Percentiles rank a stretch among this genome's conserved stretches.
Conservation (phyloP, 2,113 vertebrate genomes). For the Dinomys branickii region DNA sequence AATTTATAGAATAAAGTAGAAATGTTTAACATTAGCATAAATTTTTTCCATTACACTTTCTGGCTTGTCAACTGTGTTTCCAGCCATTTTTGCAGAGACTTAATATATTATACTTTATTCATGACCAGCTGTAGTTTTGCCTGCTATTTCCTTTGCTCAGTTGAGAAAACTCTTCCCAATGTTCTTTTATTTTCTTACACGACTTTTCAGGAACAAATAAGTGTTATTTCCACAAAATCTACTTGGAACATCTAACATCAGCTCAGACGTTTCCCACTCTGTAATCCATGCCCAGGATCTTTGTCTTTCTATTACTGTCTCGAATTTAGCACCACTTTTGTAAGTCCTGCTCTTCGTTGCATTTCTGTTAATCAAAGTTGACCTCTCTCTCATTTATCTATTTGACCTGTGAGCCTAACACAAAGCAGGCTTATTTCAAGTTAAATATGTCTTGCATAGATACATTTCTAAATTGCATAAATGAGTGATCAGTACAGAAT, state of each 20-base stretch:
- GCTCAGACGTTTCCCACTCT: fast-evolving
- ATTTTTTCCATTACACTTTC: not conserved
- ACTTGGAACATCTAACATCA: not conserved
- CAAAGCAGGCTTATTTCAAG: not conserved
- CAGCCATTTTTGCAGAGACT: not conserved
- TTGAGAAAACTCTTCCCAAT: not conserved
- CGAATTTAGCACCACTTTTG: not conserved
- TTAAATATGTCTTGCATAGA: not conserved
- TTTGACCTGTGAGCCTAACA: not conserved
- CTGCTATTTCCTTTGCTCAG: not conserved
- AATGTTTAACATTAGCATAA: constrained; percentile 26
- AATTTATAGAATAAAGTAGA: constrained; percentile 39
- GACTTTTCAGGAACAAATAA: not conserved
- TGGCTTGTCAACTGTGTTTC: not conserved
- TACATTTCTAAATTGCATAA: not conserved
- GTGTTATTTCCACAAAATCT: not conserved
- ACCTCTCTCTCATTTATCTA: not conserved
- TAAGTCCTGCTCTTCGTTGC: not conserved
- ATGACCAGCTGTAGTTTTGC: not conserved
- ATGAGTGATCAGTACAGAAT: not conserved
- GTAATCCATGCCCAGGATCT: fast-evolving
- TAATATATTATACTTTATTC: not conserved
- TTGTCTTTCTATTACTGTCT: not conserved
- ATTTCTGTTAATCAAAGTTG: not conserved
- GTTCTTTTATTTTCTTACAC: not conserved